Conservation (phyloP, 2,113 vertebrate species). For the Phyllopteryx taeniolatus region DNA sequence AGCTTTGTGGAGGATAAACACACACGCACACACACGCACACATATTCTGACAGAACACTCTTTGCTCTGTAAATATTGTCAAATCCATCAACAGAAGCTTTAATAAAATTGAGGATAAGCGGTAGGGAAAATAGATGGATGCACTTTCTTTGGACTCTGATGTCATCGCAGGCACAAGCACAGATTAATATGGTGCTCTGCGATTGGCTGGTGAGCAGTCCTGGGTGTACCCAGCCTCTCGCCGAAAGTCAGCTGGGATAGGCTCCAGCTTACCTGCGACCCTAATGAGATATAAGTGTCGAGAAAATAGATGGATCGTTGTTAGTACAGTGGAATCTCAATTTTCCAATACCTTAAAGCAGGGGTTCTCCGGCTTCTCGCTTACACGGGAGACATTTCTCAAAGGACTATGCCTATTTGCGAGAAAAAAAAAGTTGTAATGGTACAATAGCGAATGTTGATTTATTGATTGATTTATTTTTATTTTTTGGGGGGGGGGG, state of each 20-base stretch:
- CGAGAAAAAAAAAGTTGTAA: too few relatives aligned
- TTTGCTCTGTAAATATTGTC: constrained; percentile 21
- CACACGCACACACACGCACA: too few relatives aligned
- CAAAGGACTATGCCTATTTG: too few relatives aligned
- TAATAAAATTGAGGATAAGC: constrained; percentile 15
- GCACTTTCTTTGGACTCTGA: constrained; percentile 9
- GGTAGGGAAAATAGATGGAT: neutral
- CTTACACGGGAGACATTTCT: too few relatives aligned
- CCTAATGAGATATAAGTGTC: neutral
- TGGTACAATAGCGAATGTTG: too few relatives aligned
- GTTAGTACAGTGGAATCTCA: neutral
- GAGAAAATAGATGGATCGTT: neutral
- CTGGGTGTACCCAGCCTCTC: neutral
- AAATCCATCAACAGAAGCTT: constrained; percentile 27
- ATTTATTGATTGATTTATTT: too few relatives aligned
- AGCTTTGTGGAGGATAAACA: constrained; percentile 2
- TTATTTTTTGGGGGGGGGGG: too few relatives aligned
- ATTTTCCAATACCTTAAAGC: neutral
- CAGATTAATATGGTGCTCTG: neutral
- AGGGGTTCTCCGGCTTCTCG: too few relatives aligned
- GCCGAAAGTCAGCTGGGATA: too few relatives aligned
- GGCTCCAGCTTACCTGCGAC: constrained; percentile 3
- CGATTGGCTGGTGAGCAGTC: neutral
- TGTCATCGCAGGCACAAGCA: constrained; percentile 15
- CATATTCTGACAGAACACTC: neutral